Percentiles rank a stretch among this genome's conserved stretches.
Evolutionary conservation across 2,113 vertebrate genomes (phyloP).

Genomic region (Picathartes gymnocephalus): DNA sequence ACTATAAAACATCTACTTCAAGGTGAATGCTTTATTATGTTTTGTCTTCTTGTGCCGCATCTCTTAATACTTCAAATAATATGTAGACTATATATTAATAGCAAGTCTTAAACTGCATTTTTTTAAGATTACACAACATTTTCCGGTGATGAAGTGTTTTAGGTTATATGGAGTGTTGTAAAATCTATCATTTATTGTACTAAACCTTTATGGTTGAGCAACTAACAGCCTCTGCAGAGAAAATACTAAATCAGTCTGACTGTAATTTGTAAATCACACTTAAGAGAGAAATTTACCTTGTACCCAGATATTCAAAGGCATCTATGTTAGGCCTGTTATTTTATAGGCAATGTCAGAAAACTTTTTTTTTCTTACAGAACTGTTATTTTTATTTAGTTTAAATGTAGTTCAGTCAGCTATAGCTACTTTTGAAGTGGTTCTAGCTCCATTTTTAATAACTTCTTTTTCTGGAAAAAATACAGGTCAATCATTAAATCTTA

Average conservation of each 20-base stretch:
- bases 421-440: background rate
- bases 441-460: background rate
- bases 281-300: constrained; percentile 34
- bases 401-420: background rate
- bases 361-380: background rate
- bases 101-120: constrained; percentile 62
- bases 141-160: constrained; percentile 65
- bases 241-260: background rate
- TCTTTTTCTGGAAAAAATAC: background rate
- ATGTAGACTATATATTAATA: constrained; percentile 64
- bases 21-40: background rate
- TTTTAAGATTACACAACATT: constrained; percentile 58
- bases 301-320: constrained; percentile 1
- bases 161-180: constrained; percentile 62
- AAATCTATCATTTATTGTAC: constrained; percentile 67
- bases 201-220: constrained; percentile 63
- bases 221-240: constrained; percentile 48
- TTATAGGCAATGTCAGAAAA: background rate
- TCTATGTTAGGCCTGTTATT: constrained; percentile 12
- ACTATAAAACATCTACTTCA: constrained; percentile 5
- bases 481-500: background rate
- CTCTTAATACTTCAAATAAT: constrained; percentile 60
- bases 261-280: constrained; percentile 17
- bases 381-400: constrained; percentile 18
- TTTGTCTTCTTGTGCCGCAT: constrained; percentile 24